Evolutionary conservation across 2,888 invertebrate genomes (phyloP).

Genomic region (Dione juno): DNA sequence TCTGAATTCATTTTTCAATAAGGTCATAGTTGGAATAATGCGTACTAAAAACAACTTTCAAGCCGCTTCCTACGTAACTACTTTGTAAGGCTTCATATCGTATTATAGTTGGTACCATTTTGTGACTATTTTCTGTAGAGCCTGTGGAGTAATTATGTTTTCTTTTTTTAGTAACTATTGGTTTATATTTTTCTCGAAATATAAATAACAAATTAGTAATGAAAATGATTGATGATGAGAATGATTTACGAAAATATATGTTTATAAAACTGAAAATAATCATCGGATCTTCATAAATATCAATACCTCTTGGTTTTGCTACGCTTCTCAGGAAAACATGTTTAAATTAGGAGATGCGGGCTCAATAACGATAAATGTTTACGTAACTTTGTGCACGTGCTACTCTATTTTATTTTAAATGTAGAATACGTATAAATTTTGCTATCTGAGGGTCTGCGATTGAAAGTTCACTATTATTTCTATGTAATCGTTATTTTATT

Average conservation of each 20-base stretch:
- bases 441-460: constrained; percentile 4
- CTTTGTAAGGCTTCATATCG: constrained; percentile 57
- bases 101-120: constrained; percentile 12
- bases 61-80: constrained; percentile 48
- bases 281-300: background rate
- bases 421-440: constrained; percentile 9
- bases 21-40: constrained; percentile 1
- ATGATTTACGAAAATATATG: background rate
- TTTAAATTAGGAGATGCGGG: constrained; percentile 43
- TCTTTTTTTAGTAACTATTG: background rate
- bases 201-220: background rate
- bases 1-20: background rate
- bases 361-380: constrained; percentile 37
- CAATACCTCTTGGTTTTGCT: constrained; percentile 21
- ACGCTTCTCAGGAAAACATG: constrained; percentile 30
- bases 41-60: constrained; percentile 37
- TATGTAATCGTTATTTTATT: background rate
- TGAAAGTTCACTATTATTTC: background rate
- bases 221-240: too few relatives aligned
- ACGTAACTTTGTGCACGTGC: constrained; percentile 43
- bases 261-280: background rate
- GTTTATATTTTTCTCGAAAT: constrained; percentile 54
- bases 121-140: background rate
- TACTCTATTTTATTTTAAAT: constrained; percentile 23
- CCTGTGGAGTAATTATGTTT: background rate